Base-by-base conservation (phyloP, 2,888 invertebrate genomes). In the Zonitis immaculata region DNA sequence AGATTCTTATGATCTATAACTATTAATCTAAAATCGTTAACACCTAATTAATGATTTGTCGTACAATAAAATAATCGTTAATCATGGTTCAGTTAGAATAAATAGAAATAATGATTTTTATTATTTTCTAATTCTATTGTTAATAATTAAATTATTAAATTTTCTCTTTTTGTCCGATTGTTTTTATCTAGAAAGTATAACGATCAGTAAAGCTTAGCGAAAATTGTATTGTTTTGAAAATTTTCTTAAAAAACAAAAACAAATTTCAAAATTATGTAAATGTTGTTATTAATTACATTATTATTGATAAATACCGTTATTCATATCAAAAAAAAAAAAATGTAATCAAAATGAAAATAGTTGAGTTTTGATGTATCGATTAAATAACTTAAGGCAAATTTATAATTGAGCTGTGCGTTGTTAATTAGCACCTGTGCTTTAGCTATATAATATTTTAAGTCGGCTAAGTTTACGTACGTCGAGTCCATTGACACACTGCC, bases 401-500 rank as follows among this genome's bases (percentile, higher is more conserved):
- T 42, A 48, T 56, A 57, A 58, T 56, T 52, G 54, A 60, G 45
- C 32, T 57, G 62, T 61, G 57, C 57, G 60, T 59, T 50, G 47
- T 57, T 57, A 65, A 63, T 67, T 63, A 64, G 62, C 66, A 66
- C 63, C 63, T 63, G 63, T 63, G 61, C 54, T 39, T 39, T 39
- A 6, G 39, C 49, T 52, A 52, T 39, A 47, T 61, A 63, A n/a
- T n/a, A n/a, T n/a, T 60, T 61, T 62, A 63, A 61, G 61, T 56
- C 60, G 63, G 59, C 52, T 54, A 62, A 61, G 64, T 62, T 58
- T 64, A 67, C 67, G 62, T 64, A 64, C 64, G 65, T 62, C 56
- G 62, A 74, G 69, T 72, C 67, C 71, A 71, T 73, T 77, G 77
- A 77, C 77, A 77, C 68, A 77, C 77, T 77, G 77, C 73, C 77